Base-by-base conservation (phyloP, 2,113 vertebrate species). In the Cyanoliseus patagonus region DNA sequence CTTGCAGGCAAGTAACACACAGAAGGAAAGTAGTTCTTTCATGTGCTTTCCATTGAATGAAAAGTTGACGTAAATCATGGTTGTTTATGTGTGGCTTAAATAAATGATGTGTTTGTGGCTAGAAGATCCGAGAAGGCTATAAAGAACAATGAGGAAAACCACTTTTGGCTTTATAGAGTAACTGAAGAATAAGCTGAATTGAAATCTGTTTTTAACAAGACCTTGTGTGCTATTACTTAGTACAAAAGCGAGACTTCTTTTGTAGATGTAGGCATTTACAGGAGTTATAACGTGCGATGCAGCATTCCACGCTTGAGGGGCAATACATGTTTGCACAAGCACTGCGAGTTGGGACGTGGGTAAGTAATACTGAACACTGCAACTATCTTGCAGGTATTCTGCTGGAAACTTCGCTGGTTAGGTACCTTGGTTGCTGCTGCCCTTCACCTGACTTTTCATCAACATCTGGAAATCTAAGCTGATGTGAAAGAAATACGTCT, bases 71-170 rank as follows among this genome's bases (percentile, higher is more conserved):
- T 96, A 92, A 94, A 90, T 80, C 20, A 35, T 39, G 17, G 53
- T 59, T 94, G 80, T 96, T 97, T 92, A 94, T 82, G 17, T 63
- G 86, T n/a, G 83, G 77, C 86, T 94, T 92, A 95, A 91, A 62
- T 75, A 83, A 96, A 94, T 79, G 17, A 95, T 79, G 66, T 93
- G 86, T 94, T 94, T 94, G 95, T 82, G 88, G 88, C 69, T 78
- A 66, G 49, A 76, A 88, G 66, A 85, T 85, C 62, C 92, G 57
- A 59, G 81, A 85, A 81, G 83, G 66, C 62, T 82, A 31, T 94
- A 89, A 86, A 87, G 51, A 91, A 86, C 83, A 92, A 79, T 92
- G 53, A 91, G 70, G 31, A 75, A 94, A 94, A 84, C 16, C 57
- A 73, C 92, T 92, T 85, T 41, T 41, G 69, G 41, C 74, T 95